Conservation (phyloP, 2,797 vertebrate species). For the Synaphobranchus kaupii region DNA sequence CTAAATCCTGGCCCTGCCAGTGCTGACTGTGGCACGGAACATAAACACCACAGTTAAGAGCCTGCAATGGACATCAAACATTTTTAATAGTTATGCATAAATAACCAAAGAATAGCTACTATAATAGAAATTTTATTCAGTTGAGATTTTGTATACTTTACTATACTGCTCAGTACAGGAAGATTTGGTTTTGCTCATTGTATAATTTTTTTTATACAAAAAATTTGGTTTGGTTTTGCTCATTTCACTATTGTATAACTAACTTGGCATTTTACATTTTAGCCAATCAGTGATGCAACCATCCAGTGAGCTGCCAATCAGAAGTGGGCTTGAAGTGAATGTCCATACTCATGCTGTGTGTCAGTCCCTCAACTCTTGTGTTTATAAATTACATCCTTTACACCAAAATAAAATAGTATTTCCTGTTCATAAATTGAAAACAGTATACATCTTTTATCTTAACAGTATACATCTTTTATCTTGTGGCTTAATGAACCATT, state of each 20-base stretch:
- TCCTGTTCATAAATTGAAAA: too few relatives aligned
- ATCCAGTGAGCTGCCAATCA: not conserved
- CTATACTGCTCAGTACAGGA: not conserved
- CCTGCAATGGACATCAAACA: not conserved
- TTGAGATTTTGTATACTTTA: not conserved
- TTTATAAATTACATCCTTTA: too few relatives aligned
- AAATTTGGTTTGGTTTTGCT: not conserved
- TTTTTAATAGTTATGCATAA: not conserved
- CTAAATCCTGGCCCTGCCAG: not conserved
- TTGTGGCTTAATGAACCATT: too few relatives aligned
- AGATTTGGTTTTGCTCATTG: not conserved
- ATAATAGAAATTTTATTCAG: too few relatives aligned
- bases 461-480: too few relatives aligned
- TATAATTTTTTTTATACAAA: not conserved
- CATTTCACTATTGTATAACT: not conserved
- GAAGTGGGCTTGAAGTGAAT: not conserved
- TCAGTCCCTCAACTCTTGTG: not conserved
- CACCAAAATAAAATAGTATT: too few relatives aligned
- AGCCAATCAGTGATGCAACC: not conserved
- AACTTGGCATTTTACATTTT: not conserved
- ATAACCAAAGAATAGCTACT: not conserved
- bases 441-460: too few relatives aligned
- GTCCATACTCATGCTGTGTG: not conserved
- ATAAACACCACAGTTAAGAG: not conserved
- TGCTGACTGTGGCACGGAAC: not conserved